These are phyloP conservation scores for Trigoniulus corallinus DNA, from an alignment of 1,140 invertebrate species.

Conservation along the genomic window DNA sequence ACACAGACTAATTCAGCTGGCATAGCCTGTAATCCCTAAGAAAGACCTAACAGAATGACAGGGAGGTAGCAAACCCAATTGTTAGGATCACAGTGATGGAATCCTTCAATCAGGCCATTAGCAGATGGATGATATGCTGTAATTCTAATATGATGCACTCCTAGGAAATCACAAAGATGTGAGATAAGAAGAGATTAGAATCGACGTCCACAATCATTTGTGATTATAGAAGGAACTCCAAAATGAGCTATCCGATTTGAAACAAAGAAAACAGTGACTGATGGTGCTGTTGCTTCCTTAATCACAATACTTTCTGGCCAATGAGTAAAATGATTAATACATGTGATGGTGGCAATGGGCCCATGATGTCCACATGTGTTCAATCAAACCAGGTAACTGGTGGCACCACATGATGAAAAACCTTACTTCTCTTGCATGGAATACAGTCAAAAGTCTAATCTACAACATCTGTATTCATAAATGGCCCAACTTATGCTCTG, in stretches of 20 bases:
- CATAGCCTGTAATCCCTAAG: slow-evolving; percentile 13
- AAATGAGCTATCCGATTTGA: too few relatives aligned
- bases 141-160: slow-evolving; percentile 15
- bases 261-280: too few relatives aligned
- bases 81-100: slow-evolving; percentile 21
- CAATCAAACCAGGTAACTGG: slow-evolving; percentile 21
- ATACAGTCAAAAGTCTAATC: slow-evolving; percentile 12
- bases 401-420: slow-evolving; percentile 10
- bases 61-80: slow-evolving; percentile 23
- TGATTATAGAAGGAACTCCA: too few relatives aligned
- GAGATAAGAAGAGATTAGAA: slow-evolving; percentile 23
- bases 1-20: too few relatives aligned
- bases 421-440: slow-evolving; percentile 15
- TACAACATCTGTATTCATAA: slow-evolving; percentile 15
- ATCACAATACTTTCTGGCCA: slow-evolving; percentile 24
- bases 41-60: slow-evolving; percentile 20
- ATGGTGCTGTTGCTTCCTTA: too few relatives aligned
- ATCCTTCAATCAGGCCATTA: slow-evolving; percentile 22
- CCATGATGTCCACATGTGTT: slow-evolving; percentile 33
- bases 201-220: slow-evolving; percentile 27
- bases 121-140: slow-evolving; percentile 20
- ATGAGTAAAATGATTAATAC: too few relatives aligned
- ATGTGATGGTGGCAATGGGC: slow-evolving; percentile 23
- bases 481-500: slow-evolving; percentile 28
- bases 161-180: slow-evolving; percentile 8